Conservation (phyloP, 30 jellyfish, hydroid and myxozoan genomes). For the Turritopsis dohrnii region DNA sequence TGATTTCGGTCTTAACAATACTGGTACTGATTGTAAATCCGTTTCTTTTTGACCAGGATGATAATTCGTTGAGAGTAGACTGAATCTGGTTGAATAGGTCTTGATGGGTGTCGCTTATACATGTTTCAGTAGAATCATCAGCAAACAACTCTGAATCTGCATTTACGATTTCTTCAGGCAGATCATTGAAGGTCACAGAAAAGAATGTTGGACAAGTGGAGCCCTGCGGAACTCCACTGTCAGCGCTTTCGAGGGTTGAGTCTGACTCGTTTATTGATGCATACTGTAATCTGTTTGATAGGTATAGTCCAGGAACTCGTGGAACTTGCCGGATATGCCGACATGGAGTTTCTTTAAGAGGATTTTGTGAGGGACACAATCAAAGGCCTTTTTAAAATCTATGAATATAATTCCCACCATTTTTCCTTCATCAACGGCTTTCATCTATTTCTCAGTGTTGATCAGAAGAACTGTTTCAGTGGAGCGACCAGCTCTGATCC, state of each 20-base stretch:
- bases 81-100: neutral
- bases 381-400: too few species aligned
- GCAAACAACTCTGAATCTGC: conserved; percentile 2
- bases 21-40: neutral
- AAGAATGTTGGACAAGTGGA: neutral
- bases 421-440: too few species aligned
- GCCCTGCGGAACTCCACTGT: neutral
- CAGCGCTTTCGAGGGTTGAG: neutral
- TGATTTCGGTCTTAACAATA: neutral
- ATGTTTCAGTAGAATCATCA: neutral
- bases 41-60: neutral
- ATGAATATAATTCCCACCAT: too few species aligned
- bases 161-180: conserved; percentile 1
- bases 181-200: neutral
- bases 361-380: too few species aligned
- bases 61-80: neutral
- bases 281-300: neutral
- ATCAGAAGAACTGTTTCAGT: too few species aligned
- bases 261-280: neutral
- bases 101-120: neutral
- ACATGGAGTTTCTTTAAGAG: too few species aligned
- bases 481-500: too few species aligned
- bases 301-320: too few species aligned
- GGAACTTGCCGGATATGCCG: too few species aligned
- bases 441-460: too few species aligned